Conservation (phyloP, 2,113 vertebrate species). For the Tylochromis polylepis region DNA sequence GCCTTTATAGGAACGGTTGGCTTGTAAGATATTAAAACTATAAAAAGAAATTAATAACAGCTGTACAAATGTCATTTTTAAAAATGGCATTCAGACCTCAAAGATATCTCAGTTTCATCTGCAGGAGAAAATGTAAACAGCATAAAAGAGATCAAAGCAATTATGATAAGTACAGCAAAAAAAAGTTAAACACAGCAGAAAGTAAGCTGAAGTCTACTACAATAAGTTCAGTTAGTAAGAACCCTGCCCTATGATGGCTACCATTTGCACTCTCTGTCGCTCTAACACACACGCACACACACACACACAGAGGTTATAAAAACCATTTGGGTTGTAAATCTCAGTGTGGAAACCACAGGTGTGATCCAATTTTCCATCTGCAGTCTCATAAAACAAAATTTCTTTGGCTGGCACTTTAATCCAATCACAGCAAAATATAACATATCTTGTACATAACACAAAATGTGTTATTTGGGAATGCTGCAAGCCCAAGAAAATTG, state of each 20-base stretch:
- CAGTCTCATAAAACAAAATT: neutral
- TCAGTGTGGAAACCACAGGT: slow-evolving; percentile 5
- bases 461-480: neutral
- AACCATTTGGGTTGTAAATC: slow-evolving; percentile 35
- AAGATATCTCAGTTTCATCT: neutral
- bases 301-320: neutral
- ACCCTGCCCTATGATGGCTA: neutral
- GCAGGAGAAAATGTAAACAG: neutral
- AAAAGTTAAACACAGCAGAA: neutral
- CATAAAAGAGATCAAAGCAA: neutral
- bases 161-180: neutral
- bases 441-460: neutral
- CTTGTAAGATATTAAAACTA: neutral
- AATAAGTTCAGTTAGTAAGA: neutral
- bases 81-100: neutral
- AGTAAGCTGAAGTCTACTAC: neutral
- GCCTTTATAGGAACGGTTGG: neutral
- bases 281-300: neutral
- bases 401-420: neutral
- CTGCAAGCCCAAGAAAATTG: neutral
- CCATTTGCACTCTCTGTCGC: neutral
- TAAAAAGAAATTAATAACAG: neutral
- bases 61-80: neutral
- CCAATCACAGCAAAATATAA: neutral
- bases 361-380: neutral